These are phyloP conservation scores for Ammospiza nelsoni DNA, from an alignment of 2,113 vertebrate species.

Conservation along the genomic window DNA sequence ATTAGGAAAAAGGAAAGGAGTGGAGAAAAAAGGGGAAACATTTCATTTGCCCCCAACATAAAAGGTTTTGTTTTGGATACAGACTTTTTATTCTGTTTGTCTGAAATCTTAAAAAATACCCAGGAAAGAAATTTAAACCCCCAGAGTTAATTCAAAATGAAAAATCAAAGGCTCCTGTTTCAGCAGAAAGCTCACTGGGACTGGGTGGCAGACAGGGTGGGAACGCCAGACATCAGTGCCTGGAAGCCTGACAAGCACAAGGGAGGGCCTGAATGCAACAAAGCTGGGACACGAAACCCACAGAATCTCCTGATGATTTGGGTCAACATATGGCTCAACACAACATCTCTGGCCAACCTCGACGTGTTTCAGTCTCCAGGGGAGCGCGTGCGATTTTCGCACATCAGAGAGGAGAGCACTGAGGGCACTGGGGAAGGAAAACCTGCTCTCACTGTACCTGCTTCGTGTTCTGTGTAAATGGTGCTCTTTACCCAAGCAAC, in stretches of 20 bases:
- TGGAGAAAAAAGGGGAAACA: neutral
- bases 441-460: neutral
- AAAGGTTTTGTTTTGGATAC: neutral
- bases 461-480: neutral
- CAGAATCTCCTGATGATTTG: constrained; percentile 44
- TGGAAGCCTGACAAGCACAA: constrained; percentile 58
- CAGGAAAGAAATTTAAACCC: neutral
- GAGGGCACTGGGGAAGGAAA: neutral
- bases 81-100: neutral
- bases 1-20: neutral
- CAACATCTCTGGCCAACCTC: neutral
- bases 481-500: neutral
- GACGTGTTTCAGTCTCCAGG: neutral
- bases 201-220: constrained; percentile 67
- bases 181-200: constrained; percentile 20
- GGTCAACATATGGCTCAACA: constrained; percentile 55
- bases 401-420: neutral
- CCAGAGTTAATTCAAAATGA: constrained; percentile 33
- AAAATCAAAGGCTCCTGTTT: constrained; percentile 41
- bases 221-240: constrained; percentile 55
- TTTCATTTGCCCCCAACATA: neutral
- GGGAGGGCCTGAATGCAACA: constrained; percentile 28
- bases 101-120: neutral
- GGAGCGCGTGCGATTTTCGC: neutral
- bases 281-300: constrained; percentile 41